Conservation (phyloP, 2,888 invertebrate genomes). For the Deroplatys truncata region DNA sequence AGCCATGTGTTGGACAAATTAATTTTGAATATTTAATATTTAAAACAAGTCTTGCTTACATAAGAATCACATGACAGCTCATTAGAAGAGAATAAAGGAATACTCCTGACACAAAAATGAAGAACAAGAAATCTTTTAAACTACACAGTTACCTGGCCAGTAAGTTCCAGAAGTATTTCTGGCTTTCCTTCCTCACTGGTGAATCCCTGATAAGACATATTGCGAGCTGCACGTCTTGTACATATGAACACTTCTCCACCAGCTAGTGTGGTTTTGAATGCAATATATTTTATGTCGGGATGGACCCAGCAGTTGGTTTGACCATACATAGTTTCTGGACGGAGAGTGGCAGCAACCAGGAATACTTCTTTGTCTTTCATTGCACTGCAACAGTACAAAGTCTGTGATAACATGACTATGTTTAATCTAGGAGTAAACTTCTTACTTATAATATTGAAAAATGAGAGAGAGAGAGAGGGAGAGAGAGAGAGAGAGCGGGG, state of each 20-base stretch:
- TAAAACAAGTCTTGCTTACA: no score
- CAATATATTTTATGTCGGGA: slow-evolving; percentile 92
- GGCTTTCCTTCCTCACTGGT: slow-evolving; percentile 75
- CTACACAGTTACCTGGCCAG: slow-evolving; percentile 54
- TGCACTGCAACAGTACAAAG: slow-evolving; percentile 43
- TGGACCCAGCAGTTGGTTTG: slow-evolving; percentile 99
- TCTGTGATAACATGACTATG: no score
- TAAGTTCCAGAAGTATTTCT: slow-evolving; percentile 63
- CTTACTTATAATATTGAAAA: no score
- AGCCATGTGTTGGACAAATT: no score
- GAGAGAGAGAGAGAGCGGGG: no score
- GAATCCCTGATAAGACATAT: slow-evolving; percentile 95
- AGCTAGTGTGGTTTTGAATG: slow-evolving; percentile 64
- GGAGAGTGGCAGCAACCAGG: slow-evolving; percentile 93
- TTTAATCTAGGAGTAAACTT: no score
- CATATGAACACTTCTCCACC: slow-evolving; percentile 78
- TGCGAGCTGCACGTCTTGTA: slow-evolving; percentile 83
- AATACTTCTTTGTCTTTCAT: slow-evolving; percentile 59
- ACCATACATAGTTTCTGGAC: slow-evolving; percentile 99
- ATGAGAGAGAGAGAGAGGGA: no score
- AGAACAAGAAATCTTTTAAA: no score
- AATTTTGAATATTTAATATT: no score
- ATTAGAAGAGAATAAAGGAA: no score
- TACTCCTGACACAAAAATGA: no score
- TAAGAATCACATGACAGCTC: no score